Evolutionary conservation across 2,888 invertebrate genomes (phyloP), one percentile per base, ranked within the genome.

Genomic region (Lepidochitona cinerea): DNA sequence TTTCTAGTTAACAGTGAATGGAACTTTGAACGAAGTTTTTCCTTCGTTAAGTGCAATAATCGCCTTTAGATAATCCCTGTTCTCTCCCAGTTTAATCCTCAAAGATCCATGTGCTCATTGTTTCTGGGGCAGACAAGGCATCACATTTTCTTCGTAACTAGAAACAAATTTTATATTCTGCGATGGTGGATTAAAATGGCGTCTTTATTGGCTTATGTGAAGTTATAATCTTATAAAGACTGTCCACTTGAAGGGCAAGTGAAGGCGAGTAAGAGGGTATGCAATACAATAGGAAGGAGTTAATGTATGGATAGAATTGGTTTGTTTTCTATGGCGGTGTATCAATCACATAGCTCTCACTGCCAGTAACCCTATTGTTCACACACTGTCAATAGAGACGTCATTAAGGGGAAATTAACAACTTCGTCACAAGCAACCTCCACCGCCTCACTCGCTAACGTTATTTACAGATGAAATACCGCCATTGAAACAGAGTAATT

Each of bases 361-460:
- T 49, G n/a, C 7, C 2, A 23, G 3, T 12, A 18, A 41, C 4
- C 14, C 59, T 32, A 59, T 59, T 59, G 59, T 59, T 14, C 59
- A 18, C 26, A 59, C 59, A 23, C 59, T 59, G 59, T 3, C 59
- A 59, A 59, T 59, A 18, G 59, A 3, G 59, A 29, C 29, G 59
- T 59, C 59, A 59, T 59, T 59, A 29, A 59, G 23, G 59, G 59
- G 59, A 59, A 59, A 59, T 59, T 59, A 59, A 59, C 59, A 59
- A 29, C 59, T 14, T 14, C 1, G 32, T 59, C 59, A 29, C 32
- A 23, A 59, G 23, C 23, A 3, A 59, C 29, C 26, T 32, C 26
- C 26, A 29, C 59, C 29, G 59, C 29, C 29, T 59, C 59, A 59
- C 29, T 26, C 29, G 18, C 18, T 23, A 29, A 59, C 26, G 23